Evolutionary conservation across 92 coral and sea anemone genomes (phyloP), one percentile per base, ranked within the genome.

Genomic region (Bergia sp.): DNA sequence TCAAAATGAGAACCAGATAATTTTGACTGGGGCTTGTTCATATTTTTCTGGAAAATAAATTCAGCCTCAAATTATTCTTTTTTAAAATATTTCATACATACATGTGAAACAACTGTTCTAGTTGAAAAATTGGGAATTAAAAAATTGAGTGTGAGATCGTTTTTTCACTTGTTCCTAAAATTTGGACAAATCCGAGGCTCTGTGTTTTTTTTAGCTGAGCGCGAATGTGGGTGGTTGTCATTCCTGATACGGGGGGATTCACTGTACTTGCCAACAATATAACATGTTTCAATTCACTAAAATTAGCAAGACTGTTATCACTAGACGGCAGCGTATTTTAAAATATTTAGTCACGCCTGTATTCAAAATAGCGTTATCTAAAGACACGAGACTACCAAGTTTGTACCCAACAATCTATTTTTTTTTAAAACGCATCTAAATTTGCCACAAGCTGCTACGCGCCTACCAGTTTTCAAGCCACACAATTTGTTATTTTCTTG

Each of bases 261-360:
- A 57, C 40, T 49, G 67, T 47, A 47, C 21, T 50, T 69, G 64
- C 78, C 79, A 84, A 44, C 29, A 61, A 13, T 58, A 64, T 44
- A 43, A 64, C 73, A 21, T 67, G 75, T 74, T 64, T 71, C 39
- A 71, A 67, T 66, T 83, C 71, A 57, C 43, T 57, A 57, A 57
- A 13, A 74, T 74, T 7, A 74, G 1, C 36, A 79, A 39, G 39
- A 65, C 61, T 12, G 41, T 20, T 66, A 82, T 43, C 76, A 69
- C 87, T 47, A 43, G 67, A 37, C 74, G 44, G 42, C 64, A 83
- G 53, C n/a, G 42, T 84, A 84, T 71, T 29, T 29, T 29, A 43
- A 67, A 84, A 84, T 36, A 84, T 69, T 84, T 84, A 84, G 87
- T 84, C 87, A 84, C 87, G 79, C 79, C 67, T 44, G 57, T 55